Conservation (phyloP, 1,140 invertebrate species). For the Orussus abietinus region DNA sequence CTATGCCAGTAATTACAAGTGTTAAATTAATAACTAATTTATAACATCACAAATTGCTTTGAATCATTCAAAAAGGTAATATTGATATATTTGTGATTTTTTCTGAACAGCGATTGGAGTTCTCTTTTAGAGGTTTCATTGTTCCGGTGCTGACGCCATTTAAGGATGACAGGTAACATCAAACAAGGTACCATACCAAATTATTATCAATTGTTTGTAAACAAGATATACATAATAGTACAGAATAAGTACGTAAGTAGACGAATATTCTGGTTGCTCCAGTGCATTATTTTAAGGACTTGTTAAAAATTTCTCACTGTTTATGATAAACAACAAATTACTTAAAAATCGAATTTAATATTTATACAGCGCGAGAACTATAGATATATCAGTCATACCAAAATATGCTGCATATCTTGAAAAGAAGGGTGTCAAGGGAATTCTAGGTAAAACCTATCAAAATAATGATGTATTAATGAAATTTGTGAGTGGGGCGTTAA, state of each 20-base stretch:
- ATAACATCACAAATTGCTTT: no score
- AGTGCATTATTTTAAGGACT: slow-evolving; percentile 2
- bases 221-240: no score
- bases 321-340: slow-evolving; percentile 15
- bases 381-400: slow-evolving; percentile 59
- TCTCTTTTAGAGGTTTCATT: slow-evolving; percentile 57
- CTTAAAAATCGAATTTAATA: slow-evolving; percentile 11
- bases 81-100: no score
- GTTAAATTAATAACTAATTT: no score
- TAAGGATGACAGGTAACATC: slow-evolving; percentile 55
- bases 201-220: slow-evolving; percentile 5
- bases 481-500: background rate
- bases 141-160: slow-evolving; percentile 68
- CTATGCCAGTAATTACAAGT: no score
- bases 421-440: slow-evolving; percentile 57
- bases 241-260: slow-evolving; percentile 8
- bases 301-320: slow-evolving; percentile 6
- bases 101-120: slow-evolving; percentile 21
- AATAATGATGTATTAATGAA: background rate
- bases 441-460: slow-evolving; percentile 57
- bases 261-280: slow-evolving; percentile 9
- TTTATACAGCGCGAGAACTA: slow-evolving; percentile 35
- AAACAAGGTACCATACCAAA: slow-evolving; percentile 8
- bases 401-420: slow-evolving; percentile 61
- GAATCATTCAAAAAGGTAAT: no score